Evolutionary conservation across 2,797 vertebrate species (phyloP), one percentile per base, ranked within the genome.

Genomic region (Mallotus villosus): DNA sequence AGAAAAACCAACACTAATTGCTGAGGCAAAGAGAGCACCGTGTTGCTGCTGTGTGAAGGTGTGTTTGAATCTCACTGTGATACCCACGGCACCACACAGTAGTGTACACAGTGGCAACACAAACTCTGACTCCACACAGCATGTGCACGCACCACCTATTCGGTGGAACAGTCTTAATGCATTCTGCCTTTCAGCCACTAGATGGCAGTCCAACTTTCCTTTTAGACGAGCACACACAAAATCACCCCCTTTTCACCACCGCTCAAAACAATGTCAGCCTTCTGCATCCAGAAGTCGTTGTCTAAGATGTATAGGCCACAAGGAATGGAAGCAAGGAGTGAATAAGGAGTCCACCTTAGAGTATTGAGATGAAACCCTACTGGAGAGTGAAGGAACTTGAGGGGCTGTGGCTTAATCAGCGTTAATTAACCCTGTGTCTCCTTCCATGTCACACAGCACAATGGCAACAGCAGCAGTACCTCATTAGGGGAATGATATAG

Each of bases 391-490:
- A 61, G 77, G 2, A 82, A 83, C 85, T 86, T 84, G 86, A 88
- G 82, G 22, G 58, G 22, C 11, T 22, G 22, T 71, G 66, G 77
- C 81, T 82, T 91, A 87, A 89, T 90, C 84, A 88, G 76, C 74
- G 83, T 83, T 91, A 88, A 92, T 91, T 90, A 91, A 86, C 87
- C 86, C 82, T 85, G 71, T 82, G 85, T 86, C 84, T 81, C 85
- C 85, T 87, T 84, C 82, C 79, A 77, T 90, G 87, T 90, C 90
- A 90, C 86, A 77, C 79, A 74, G 81, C 82, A 91, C 89, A 92
- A 92, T 89, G 81, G 85, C 82, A 89, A 89, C 84, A 72, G n/a
- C 82, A 78, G 78, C 80, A 86, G 90, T 86, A 87, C 84, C 90
- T 85, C 83, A 85, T 89, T 91, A 88, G 88, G 78, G 84, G 84